A percentile compares a stretch with the other conserved stretches of the same genome.
phyloP scores from a whole-genome alignment of 1,140 invertebrate species.

The Steinernema feltiae region DNA sequence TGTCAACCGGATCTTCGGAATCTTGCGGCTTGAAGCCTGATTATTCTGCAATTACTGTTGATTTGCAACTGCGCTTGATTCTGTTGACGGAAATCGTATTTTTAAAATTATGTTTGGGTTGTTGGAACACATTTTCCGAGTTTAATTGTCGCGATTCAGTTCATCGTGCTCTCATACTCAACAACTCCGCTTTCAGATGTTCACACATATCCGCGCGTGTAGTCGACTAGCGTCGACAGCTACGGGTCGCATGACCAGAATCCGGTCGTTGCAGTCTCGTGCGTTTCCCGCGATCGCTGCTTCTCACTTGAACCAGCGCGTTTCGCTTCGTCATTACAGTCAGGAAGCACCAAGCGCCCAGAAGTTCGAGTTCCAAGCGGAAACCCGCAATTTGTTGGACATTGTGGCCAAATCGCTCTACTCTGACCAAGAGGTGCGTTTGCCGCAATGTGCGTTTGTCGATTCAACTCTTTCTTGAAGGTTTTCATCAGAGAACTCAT shows the following conservation, averaged over 20 bases:
- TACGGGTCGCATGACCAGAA: neutral
- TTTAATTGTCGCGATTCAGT: neutral
- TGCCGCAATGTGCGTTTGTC: conserved; percentile 8
- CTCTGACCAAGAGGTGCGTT: conserved; percentile 83
- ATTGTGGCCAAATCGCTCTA: conserved; percentile 94
- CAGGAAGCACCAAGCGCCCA: conserved; percentile 44
- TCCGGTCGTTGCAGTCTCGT: neutral
- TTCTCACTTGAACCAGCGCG: neutral
- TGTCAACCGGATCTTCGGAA: too few species aligned
- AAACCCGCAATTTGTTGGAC: conserved; percentile 86
- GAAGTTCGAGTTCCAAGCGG: conserved; percentile 78
- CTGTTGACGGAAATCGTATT: too few species aligned
- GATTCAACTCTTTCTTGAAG: conserved; percentile 60
- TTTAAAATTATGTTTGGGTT: too few species aligned
- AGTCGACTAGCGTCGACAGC: neutral
- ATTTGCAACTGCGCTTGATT: too few species aligned
- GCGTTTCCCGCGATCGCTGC: neutral
- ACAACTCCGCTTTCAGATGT: neutral
- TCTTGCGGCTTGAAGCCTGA: too few species aligned
- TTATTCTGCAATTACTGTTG: too few species aligned
- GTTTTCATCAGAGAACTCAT: conserved; percentile 90
- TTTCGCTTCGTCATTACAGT: neutral
- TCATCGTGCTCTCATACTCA: neutral
- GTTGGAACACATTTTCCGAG: neutral
- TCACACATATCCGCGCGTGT: neutral